These are phyloP conservation scores for Ormyrus thymus DNA, from an alignment of 2,888 invertebrate genomes.

Conservation along the genomic window DNA sequence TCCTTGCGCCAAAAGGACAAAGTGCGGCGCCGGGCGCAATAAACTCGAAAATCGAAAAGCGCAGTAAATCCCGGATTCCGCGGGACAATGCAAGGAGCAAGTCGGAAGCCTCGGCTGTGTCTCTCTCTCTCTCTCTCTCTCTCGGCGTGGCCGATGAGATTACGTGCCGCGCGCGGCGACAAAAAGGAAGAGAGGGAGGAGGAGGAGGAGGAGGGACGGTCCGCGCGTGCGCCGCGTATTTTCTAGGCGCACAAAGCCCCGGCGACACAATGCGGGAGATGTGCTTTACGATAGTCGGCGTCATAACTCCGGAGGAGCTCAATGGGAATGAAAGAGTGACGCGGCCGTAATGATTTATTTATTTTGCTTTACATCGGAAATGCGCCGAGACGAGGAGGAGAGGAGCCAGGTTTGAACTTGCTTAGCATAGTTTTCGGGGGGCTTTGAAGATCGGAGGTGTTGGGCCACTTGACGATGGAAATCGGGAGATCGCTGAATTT, in stretches of 20 bases:
- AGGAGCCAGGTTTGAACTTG: too few relatives aligned
- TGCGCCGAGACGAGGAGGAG: neutral
- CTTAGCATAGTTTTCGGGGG: neutral
- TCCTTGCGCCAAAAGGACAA: too few relatives aligned
- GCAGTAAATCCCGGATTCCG: constrained; percentile 66
- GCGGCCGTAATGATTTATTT: constrained; percentile 51
- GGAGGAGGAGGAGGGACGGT: neutral
- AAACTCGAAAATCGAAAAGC: constrained; percentile 68
- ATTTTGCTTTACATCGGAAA: constrained; percentile 34
- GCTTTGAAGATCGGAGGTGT: neutral
- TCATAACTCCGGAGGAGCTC: constrained; percentile 41
- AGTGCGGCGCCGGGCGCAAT: constrained; percentile 2
- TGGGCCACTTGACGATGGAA: neutral
- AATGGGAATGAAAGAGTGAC: constrained; percentile 5
- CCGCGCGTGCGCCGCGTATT: neutral
- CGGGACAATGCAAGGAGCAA: constrained; percentile 58
- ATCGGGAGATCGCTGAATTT: too few relatives aligned
- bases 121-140: constrained; percentile 49
- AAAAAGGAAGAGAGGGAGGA: constrained; percentile 1
- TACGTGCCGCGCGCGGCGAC: constrained; percentile 54
- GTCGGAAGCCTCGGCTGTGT: constrained; percentile 59
- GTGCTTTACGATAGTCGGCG: constrained; percentile 43
- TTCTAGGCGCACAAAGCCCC: constrained; percentile 35
- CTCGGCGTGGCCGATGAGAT: constrained; percentile 68
- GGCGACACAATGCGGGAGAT: constrained; percentile 34